Evolutionary conservation across 2,113 vertebrate genomes (phyloP).

Genomic region (Chroicocephalus ridibundus): DNA sequence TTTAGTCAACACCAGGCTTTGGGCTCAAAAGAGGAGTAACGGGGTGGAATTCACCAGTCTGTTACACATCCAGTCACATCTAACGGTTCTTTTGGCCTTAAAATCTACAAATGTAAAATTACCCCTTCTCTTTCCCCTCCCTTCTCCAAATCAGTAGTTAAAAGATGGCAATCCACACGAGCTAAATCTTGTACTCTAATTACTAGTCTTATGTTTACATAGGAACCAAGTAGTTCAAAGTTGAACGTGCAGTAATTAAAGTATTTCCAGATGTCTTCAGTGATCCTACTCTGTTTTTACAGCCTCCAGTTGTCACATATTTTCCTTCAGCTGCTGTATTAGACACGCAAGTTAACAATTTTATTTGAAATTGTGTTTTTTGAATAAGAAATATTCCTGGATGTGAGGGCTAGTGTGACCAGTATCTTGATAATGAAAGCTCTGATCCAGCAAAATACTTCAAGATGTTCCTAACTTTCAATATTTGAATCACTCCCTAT

Average conservation of each 20-base stretch:
- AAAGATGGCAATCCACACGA: not conserved
- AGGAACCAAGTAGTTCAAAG: constrained; percentile 44
- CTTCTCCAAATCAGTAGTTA: constrained; percentile 27
- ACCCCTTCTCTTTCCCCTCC: not conserved
- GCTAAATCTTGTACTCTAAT: constrained; percentile 26
- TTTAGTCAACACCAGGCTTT: not conserved
- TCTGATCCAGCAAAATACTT: constrained; percentile 40
- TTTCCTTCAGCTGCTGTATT: not conserved
- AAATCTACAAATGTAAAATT: not conserved
- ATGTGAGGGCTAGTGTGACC: not conserved
- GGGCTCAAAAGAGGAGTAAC: not conserved
- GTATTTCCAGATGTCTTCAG: constrained; percentile 55
- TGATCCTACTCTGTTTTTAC: constrained; percentile 48
- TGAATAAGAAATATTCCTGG: not conserved
- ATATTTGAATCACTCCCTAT: not conserved
- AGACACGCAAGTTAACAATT: not conserved
- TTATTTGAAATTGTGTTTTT: not conserved
- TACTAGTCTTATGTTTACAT: constrained; percentile 29
- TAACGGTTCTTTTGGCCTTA: not conserved
- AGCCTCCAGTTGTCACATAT: constrained; percentile 17
- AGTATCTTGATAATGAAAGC: constrained; percentile 14
- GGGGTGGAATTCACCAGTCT: not conserved
- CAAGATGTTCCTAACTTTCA: constrained; percentile 11
- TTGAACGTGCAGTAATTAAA: constrained; percentile 33
- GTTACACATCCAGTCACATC: not conserved